Percentiles rank a stretch among this genome's conserved stretches.
Evolutionary conservation across 2,797 vertebrate genomes (phyloP).

Genomic region (Acanthurus lineatus): DNA sequence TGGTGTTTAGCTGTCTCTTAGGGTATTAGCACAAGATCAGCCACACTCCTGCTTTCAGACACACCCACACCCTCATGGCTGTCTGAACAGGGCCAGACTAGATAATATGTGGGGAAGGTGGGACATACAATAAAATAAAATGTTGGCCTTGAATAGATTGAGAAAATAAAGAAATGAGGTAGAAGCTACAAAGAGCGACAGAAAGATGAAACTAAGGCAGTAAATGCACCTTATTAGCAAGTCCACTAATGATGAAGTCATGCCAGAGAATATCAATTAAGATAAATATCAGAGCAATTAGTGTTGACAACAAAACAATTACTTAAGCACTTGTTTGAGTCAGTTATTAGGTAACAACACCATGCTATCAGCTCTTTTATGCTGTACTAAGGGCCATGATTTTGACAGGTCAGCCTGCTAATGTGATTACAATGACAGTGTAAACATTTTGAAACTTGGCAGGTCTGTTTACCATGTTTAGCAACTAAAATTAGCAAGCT

Average conservation of each 20-base stretch:
- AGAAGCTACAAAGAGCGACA: no score
- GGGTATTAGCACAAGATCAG: slow-evolving; percentile 65
- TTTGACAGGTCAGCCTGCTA: neutral
- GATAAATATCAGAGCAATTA: no score
- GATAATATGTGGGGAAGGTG: slow-evolving; percentile 10
- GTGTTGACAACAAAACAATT: no score
- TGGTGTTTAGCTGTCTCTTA: slow-evolving; percentile 59
- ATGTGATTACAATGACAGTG: neutral
- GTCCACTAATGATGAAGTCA: no score
- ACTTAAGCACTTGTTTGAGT: neutral
- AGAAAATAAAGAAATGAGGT: no score
- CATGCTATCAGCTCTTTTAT: no score
- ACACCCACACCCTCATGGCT: slow-evolving; percentile 9
- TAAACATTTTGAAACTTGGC: neutral
- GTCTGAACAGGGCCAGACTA: slow-evolving; percentile 4
- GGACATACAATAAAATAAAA: neutral
- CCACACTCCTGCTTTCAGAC: neutral
- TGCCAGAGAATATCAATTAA: no score
- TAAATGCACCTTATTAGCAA: no score
- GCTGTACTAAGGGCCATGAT: no score
- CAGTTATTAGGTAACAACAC: neutral
- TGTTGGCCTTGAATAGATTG: neutral
- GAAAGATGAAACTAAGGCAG: no score
- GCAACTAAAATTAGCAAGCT: neutral
- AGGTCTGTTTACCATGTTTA: neutral